These are phyloP conservation scores for Rhegmatorhina hoffmannsi DNA, from an alignment of 2,113 vertebrate genomes.

Conservation along the genomic window DNA sequence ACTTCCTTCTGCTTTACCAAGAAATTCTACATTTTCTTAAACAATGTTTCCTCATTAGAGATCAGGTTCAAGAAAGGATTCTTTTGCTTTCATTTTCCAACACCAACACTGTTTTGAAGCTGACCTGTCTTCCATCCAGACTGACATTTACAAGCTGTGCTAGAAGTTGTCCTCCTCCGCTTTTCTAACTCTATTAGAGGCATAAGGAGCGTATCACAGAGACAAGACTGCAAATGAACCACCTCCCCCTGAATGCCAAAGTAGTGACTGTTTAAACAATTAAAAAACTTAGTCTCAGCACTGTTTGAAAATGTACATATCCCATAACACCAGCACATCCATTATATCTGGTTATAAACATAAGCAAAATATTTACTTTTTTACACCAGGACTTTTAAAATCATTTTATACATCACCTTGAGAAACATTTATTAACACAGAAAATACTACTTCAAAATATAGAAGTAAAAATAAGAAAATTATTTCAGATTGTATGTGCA, in stretches of 20 bases:
- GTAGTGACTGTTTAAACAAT: constrained; percentile 45
- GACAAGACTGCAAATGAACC: constrained; percentile 57
- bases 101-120: not conserved
- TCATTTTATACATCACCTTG: not conserved
- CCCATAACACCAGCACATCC: not conserved
- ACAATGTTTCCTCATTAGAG: not conserved
- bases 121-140: constrained; percentile 55
- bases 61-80: not conserved
- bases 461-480: not conserved
- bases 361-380: not conserved
- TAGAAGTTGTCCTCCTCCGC: constrained; percentile 38
- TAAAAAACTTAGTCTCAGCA: constrained; percentile 13
- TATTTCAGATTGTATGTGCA: not conserved
- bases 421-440: not conserved
- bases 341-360: not conserved
- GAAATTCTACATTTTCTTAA: not conserved
- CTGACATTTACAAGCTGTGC: constrained; percentile 70
- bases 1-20: not conserved
- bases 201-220: constrained; percentile 54
- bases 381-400: not conserved
- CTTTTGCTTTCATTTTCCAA: constrained; percentile 51
- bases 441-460: not conserved
- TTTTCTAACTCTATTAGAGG: constrained; percentile 60
- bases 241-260: constrained; percentile 60
- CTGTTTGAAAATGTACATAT: not conserved